Percentiles rank a stretch among this genome's conserved stretches.
Conservation (phyloP, 1,140 invertebrate genomes). For the Drosophila pachea region DNA sequence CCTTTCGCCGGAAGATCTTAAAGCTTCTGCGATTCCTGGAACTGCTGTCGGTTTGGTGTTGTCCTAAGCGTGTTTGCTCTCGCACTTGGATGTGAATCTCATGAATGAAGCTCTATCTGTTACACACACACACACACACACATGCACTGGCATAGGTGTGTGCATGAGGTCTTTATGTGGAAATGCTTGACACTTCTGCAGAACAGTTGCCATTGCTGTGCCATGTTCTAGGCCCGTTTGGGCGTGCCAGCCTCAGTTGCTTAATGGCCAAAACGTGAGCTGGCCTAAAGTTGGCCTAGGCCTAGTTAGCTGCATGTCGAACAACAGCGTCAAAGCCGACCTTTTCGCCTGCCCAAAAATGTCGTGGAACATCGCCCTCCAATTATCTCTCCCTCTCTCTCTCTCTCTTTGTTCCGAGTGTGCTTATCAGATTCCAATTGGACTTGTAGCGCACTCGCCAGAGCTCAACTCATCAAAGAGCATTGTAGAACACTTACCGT, state of each 20-base stretch:
- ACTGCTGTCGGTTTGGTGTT: slow-evolving; percentile 44
- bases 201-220: slow-evolving; percentile 35
- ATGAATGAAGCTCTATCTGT: slow-evolving; percentile 55
- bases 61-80: slow-evolving; percentile 30
- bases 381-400: neutral
- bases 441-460: too few relatives aligned
- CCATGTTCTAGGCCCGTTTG: slow-evolving; percentile 1
- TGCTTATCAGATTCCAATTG: slow-evolving; percentile 8
- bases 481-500: too few relatives aligned
- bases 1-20: slow-evolving; percentile 34
- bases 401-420: slow-evolving; percentile 1
- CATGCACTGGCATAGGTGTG: too few relatives aligned
- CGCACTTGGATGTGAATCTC: slow-evolving; percentile 61
- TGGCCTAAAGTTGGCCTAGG: slow-evolving; percentile 26
- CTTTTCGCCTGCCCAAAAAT: neutral
- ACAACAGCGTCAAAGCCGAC: slow-evolving; percentile 3
- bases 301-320: slow-evolving; percentile 10
- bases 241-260: slow-evolving; percentile 17
- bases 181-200: slow-evolving; percentile 40
- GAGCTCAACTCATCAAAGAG: too few relatives aligned
- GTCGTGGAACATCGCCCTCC: neutral
- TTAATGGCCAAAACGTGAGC: slow-evolving; percentile 60
- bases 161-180: slow-evolving; percentile 33
- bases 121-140: too few relatives aligned
- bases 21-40: slow-evolving; percentile 62